Percentiles rank a stretch among this genome's conserved stretches.
These are phyloP conservation scores for Oryzias woworae DNA, from an alignment of 2,113 vertebrate genomes.

Conservation along the genomic window DNA sequence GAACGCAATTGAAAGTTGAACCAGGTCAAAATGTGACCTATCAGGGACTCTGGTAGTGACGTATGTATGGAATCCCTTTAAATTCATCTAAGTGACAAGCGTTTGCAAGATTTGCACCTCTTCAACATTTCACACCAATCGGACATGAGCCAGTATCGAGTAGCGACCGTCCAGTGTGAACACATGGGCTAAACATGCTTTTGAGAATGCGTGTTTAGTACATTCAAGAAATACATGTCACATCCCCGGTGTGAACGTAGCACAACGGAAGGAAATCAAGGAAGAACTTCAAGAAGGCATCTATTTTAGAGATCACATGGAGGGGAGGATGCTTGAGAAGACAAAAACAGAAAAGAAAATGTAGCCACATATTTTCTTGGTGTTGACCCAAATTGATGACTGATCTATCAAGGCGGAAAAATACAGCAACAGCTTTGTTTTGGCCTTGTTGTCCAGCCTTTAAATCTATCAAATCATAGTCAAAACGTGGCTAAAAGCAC, in stretches of 20 bases:
- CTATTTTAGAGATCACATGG: conserved; percentile 23
- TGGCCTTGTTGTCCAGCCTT: conserved; percentile 20
- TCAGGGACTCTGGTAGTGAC: too few relatives aligned
- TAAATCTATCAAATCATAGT: conserved; percentile 35
- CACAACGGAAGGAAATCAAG: conserved; percentile 38
- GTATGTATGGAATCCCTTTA: too few relatives aligned
- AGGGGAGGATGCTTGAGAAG: conserved; percentile 10
- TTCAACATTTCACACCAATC: too few relatives aligned
- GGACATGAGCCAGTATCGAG: too few relatives aligned
- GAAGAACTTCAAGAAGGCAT: conserved; percentile 20
- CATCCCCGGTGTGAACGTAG: background rate
- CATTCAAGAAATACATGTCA: too few relatives aligned
- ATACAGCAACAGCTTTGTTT: conserved; percentile 5
- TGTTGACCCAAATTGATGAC: background rate
- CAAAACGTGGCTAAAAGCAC: background rate
- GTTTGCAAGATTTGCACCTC: too few relatives aligned
- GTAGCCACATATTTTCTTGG: background rate
- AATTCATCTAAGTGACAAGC: too few relatives aligned
- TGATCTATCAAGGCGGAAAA: conserved; percentile 9
- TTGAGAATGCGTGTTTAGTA: too few relatives aligned
- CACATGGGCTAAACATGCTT: too few relatives aligned
- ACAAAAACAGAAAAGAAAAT: conserved; percentile 1
- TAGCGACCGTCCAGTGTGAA: too few relatives aligned
- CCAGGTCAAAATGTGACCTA: too few relatives aligned
- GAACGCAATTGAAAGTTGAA: too few relatives aligned